These are phyloP conservation scores for Ifrita kowaldi DNA, from an alignment of 2,113 vertebrate species.

Conservation along the genomic window DNA sequence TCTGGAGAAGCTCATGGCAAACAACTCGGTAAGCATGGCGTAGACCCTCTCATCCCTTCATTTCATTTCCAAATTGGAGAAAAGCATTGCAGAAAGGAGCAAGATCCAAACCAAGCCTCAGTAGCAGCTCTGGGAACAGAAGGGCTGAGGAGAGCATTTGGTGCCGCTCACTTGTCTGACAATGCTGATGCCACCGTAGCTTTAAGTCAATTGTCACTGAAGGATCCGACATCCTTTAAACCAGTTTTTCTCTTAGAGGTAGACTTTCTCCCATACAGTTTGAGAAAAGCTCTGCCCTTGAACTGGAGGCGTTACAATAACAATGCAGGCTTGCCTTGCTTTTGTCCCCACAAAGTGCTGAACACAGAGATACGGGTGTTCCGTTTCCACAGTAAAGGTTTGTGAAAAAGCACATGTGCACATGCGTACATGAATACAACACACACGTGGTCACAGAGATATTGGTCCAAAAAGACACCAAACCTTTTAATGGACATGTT, in stretches of 20 bases:
- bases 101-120: neutral
- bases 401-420: neutral
- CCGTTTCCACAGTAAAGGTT: neutral
- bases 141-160: neutral
- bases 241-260: neutral
- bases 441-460: neutral
- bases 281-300: neutral
- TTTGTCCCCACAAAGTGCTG: neutral
- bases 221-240: neutral
- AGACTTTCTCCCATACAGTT: neutral
- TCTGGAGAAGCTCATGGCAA: neutral
- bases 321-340: neutral
- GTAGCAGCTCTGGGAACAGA: neutral
- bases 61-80: neutral
- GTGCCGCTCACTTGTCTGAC: neutral
- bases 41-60: neutral
- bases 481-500: neutral
- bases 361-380: neutral
- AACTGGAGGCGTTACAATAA: neutral
- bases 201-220: neutral
- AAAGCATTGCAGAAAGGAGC: neutral
- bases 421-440: accelerated
- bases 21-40: accelerated
- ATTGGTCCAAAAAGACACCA: neutral
- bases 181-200: neutral